Conservation (phyloP, 2,888 invertebrate genomes). For the Unio pictorum region DNA sequence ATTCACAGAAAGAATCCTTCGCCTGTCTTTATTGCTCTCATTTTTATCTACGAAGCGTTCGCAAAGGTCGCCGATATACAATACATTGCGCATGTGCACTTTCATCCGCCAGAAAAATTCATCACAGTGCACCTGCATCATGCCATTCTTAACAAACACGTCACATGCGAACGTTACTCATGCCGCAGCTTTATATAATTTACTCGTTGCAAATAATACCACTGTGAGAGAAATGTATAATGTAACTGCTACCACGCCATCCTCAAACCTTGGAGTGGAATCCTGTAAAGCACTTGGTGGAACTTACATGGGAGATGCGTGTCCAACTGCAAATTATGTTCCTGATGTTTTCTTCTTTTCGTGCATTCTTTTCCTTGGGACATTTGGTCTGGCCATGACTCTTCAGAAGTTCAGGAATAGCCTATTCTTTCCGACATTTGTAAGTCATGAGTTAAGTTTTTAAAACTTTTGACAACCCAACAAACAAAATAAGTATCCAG, state of each 20-base stretch:
- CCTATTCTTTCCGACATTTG: too few relatives aligned
- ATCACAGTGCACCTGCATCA: slow-evolving; percentile 33
- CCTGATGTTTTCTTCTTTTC: slow-evolving; percentile 93
- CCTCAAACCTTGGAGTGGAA: slow-evolving; percentile 8
- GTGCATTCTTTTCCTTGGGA: slow-evolving; percentile 90
- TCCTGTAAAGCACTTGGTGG: slow-evolving; percentile 30
- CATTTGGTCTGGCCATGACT: slow-evolving; percentile 89
- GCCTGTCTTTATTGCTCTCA: slow-evolving; percentile 97
- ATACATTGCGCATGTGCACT: slow-evolving; percentile 37
- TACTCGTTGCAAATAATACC: not conserved
- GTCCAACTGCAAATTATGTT: slow-evolving; percentile 30
- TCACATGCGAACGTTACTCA: not conserved
- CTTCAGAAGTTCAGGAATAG: slow-evolving; percentile 91
- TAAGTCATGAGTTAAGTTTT: too few relatives aligned
- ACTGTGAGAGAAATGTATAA: too few relatives aligned
- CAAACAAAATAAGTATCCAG: too few relatives aligned
- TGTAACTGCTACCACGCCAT: not conserved
- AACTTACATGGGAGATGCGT: slow-evolving; percentile 73
- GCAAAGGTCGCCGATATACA: slow-evolving; percentile 85
- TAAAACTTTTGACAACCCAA: too few relatives aligned
- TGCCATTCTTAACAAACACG: slow-evolving; percentile 15
- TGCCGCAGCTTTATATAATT: slow-evolving; percentile 9
- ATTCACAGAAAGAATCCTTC: slow-evolving; percentile 98
- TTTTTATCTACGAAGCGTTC: slow-evolving; percentile 97
- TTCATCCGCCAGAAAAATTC: slow-evolving; percentile 20